These are phyloP conservation scores for Anoncus sp. DNA, from an alignment of 2,888 invertebrate species.

Conservation along the genomic window DNA sequence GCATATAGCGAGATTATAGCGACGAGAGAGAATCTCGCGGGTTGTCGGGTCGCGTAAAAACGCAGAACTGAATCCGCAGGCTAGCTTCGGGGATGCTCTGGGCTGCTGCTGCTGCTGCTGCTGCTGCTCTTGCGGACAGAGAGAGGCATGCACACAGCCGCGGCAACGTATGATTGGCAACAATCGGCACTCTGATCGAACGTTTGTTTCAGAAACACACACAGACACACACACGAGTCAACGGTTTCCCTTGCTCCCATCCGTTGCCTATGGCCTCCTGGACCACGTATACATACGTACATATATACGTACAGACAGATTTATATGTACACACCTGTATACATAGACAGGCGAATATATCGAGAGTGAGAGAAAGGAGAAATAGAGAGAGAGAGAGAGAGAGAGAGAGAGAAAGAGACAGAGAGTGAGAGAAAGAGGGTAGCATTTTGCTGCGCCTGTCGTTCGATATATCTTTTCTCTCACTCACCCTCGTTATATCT, in stretches of 20 bases:
- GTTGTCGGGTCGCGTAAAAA: conserved; percentile 81
- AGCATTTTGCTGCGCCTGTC: conserved; percentile 43
- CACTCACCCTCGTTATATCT: conserved; percentile 54
- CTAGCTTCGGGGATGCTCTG: conserved; percentile 70
- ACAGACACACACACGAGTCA: conserved; percentile 76
- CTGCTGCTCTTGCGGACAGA: conserved; percentile 51
- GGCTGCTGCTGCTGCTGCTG: conserved; percentile 42
- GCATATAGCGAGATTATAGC: conserved; percentile 27
- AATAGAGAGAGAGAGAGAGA: conserved; percentile 14
- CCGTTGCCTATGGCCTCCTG: not conserved
- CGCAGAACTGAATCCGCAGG: conserved; percentile 80
- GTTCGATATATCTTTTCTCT: conserved; percentile 46
- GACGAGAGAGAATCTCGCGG: conserved; percentile 63
- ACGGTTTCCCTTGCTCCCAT: conserved; percentile 38
- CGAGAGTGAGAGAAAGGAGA: too few species aligned
- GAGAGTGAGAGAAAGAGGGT: conserved; percentile 6
- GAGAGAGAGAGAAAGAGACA: conserved; percentile 22
- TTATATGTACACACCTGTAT: not conserved
- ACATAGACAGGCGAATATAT: conserved; percentile 26
- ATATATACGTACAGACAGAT: not conserved
- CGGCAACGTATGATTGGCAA: conserved; percentile 82
- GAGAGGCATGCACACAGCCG: conserved; percentile 65
- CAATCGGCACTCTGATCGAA: conserved; percentile 83
- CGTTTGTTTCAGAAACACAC: conserved; percentile 81
- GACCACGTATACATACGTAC: conserved; percentile 5